Percentiles rank a stretch among this genome's conserved stretches.
Evolutionary conservation across 2,888 invertebrate species (phyloP).

Genomic region (Ethmia dodecea): DNA sequence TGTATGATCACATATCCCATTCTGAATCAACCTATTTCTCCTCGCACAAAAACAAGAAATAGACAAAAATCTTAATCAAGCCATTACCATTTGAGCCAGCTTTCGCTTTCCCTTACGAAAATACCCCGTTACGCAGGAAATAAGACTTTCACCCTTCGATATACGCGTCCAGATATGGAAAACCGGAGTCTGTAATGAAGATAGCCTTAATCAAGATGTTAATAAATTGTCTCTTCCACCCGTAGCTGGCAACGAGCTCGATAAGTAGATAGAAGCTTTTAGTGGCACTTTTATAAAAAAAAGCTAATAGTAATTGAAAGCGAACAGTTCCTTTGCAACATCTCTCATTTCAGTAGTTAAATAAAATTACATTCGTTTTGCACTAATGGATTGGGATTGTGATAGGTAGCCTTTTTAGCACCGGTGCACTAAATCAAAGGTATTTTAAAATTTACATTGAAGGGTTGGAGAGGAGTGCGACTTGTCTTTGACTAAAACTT

Average conservation of each 20-base stretch:
- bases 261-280: constrained; percentile 22
- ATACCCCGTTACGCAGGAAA: constrained; percentile 14
- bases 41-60: constrained; percentile 34
- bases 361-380: too few relatives aligned
- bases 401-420: too few relatives aligned
- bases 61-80: constrained; percentile 63
- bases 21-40: too few relatives aligned
- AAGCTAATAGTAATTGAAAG: too few relatives aligned
- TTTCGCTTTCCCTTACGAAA: constrained; percentile 24
- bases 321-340: too few relatives aligned
- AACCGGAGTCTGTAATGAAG: constrained; percentile 23
- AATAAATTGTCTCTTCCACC: constrained; percentile 40
- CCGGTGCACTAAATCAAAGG: too few relatives aligned
- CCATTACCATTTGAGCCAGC: constrained; percentile 57
- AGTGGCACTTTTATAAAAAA: constrained; percentile 17
- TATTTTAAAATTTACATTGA: too few relatives aligned
- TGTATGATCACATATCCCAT: too few relatives aligned
- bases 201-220: constrained; percentile 51
- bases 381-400: too few relatives aligned
- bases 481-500: too few relatives aligned
- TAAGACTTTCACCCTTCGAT: constrained; percentile 27
- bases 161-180: constrained; percentile 34
- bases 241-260: constrained; percentile 10
- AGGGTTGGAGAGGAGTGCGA: too few relatives aligned
- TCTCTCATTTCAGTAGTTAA: too few relatives aligned